Evolutionary conservation across 2,797 vertebrate species (phyloP), one percentile per base, ranked within the genome.

Genomic region (Rousettus madagascariensis): DNA sequence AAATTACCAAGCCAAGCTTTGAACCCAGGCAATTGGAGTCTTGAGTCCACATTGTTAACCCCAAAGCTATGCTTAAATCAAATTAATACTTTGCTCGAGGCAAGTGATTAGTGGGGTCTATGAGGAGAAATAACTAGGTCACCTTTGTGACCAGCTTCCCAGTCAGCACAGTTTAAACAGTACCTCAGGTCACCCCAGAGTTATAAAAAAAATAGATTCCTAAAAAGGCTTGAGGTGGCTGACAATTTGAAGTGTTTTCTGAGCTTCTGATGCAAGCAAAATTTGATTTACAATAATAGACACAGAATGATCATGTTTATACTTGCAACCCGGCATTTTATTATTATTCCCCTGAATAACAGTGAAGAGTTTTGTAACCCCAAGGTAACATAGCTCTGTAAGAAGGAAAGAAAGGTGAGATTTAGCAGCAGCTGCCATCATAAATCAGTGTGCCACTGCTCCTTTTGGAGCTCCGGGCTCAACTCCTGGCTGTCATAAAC

Each of bases 291-390:
- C 68, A 95, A 22, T 97, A 96, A 96, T 57, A 71, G 97, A 88
- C 85, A 95, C 90, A 94, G 94, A 97, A 97, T 95, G 95, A 96
- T 95, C 87, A 82, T 97, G 97, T 97, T 97, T 97, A 97, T 96
- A 95, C 95, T 96, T 90, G 71, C 95, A 96, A 95, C 92, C 94
- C 95, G 97, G 94, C 92, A 97, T 91, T 97, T 96, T 96, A 97
- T 95, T 96, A 96, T 96, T 97, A 97, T 90, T 95, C 95, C 94
- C 94, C 77, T 83, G 95, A 96, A 97, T 96, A 96, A 96, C 94
- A 86, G 87, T 83, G 94, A 85, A 92, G 97, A 95, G 82, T 92
- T 96, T 92, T 96, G 97, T 97, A 96, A 97, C 96, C 97, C 95
- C 95, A 95, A 97, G 97, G 97, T 97, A 96, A 96, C 96, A 94